Evolutionary conservation across 2,113 vertebrate genomes (phyloP), one percentile per base, ranked within the genome.

Genomic region (Microcebus ravelobensis): DNA sequence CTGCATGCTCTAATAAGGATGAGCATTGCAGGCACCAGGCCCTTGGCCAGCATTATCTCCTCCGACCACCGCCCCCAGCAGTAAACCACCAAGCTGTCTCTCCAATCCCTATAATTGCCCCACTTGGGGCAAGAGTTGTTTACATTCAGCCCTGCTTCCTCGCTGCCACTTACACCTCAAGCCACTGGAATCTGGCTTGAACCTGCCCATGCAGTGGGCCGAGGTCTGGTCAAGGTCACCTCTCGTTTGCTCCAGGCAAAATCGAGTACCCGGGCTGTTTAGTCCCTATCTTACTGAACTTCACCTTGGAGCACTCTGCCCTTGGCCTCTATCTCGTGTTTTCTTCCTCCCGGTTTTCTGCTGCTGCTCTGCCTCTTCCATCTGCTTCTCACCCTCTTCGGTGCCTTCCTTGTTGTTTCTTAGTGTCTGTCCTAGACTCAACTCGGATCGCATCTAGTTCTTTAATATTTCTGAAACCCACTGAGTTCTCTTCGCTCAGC

Each of bases 141-240:
- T 93, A 81, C 65, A 5, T 48, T 67, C 20, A 25, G 2, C 21
- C 55, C 34, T 52, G 84, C 76, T 94, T 89, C 95, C 61, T 91
- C 7, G 6, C 45, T 82, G 18, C 71, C 67, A 59, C 74, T 87
- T 93, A 92, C 0, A 88, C 82, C 89, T 89, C 77, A 63, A 15
- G 68, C 71, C 4, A 0, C 89, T 48, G 82, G 81, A 85, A 96
- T 96, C 80, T 90, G 52, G 80, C 74, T 61, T 63, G 45, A 25
- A 79, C 68, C 39, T 73, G 48, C 83, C 14, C 14, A n/a, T 6
- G 52, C 67, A 7, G 3, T 1, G 23, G 57, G 1, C 50, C 31
- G n/a, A 55, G 48, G 31, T 52, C 50, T 52, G 50, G 50, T 67
- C 95, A 93, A 97, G 93, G 95, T 96, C 93, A 74, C n/a, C 48